phyloP scores from a whole-genome alignment of 2,888 invertebrate genomes.

The Malthinus seriepunctatus region DNA sequence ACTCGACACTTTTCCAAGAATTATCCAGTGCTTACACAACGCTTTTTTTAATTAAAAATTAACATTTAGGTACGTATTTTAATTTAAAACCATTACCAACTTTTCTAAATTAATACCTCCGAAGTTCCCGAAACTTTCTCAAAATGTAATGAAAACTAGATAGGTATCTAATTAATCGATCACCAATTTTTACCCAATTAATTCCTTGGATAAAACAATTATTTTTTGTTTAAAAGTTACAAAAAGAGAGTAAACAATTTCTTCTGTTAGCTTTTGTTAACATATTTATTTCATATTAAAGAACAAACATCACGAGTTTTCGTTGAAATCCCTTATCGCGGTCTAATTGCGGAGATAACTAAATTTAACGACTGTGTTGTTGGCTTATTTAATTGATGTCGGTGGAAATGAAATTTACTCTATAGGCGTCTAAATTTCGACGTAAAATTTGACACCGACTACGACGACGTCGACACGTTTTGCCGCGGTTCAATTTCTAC shows the following conservation, averaged over 20 bases:
- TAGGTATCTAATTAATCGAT: no score
- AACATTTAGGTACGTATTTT: no score
- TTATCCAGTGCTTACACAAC: no score
- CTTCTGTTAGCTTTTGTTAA: constrained; percentile 5
- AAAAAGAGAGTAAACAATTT: constrained; percentile 7
- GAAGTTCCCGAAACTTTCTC: no score
- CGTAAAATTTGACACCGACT: constrained; percentile 15
- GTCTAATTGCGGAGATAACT: constrained; percentile 28
- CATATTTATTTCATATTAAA: background rate
- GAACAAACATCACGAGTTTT: constrained; percentile 19
- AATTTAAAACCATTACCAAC: no score
- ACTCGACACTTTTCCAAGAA: no score
- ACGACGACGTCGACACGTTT: constrained; percentile 1
- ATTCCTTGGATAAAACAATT: no score
- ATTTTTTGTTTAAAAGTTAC: no score
- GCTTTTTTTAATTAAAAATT: no score
- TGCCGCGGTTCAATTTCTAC: constrained; percentile 14
- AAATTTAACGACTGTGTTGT: constrained; percentile 23
- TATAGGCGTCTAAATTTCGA: constrained; percentile 11
- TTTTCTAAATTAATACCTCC: no score
- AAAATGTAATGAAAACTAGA: no score
- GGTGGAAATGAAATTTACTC: constrained; percentile 19
- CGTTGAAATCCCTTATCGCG: constrained; percentile 24
- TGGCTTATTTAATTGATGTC: constrained; percentile 25
- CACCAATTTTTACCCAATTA: no score